Percentiles rank a stretch among this genome's conserved stretches.
Conservation (phyloP, 2,888 invertebrate genomes). For the Copidosoma aretas region DNA sequence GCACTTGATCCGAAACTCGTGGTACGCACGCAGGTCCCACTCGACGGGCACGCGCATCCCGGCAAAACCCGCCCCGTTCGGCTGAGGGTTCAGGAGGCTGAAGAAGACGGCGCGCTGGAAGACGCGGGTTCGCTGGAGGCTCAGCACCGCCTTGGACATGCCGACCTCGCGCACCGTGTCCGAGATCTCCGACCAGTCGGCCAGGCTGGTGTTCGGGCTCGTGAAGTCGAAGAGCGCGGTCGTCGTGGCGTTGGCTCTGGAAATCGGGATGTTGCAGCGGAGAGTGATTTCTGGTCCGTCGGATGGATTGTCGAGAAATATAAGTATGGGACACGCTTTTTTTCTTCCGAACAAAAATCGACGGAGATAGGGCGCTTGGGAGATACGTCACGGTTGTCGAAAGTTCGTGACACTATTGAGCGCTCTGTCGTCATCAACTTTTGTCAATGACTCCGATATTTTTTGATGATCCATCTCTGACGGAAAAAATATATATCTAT, state of each 20-base stretch:
- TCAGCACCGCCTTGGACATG: slow-evolving; percentile 71
- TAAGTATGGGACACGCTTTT: slow-evolving; percentile 12
- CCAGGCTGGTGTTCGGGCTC: slow-evolving; percentile 61
- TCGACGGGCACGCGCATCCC: slow-evolving; percentile 66
- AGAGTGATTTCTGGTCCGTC: not conserved
- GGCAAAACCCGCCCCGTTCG: slow-evolving; percentile 74
- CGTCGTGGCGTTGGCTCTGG: not conserved
- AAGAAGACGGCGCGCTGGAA: slow-evolving; percentile 72
- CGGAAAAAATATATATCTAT: no score
- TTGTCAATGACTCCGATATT: no score
- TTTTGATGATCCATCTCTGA: no score
- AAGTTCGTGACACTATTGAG: no score
- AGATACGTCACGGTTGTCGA: no score
- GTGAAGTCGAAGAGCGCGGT: slow-evolving; percentile 68
- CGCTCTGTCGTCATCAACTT: no score
- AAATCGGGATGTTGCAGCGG: not conserved
- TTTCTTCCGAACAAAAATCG: slow-evolving; percentile 11
- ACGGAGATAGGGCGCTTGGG: no score
- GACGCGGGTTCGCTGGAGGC: slow-evolving; percentile 67
- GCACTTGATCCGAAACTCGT: slow-evolving; percentile 65
- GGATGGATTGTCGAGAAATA: not conserved
- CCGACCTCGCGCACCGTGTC: slow-evolving; percentile 72
- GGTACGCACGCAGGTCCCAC: slow-evolving; percentile 65
- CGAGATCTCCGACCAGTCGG: slow-evolving; percentile 70
- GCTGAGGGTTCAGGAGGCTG: slow-evolving; percentile 71